These are phyloP conservation scores for Molothrus aeneus DNA, from an alignment of 2,797 vertebrate species.

Conservation along the genomic window DNA sequence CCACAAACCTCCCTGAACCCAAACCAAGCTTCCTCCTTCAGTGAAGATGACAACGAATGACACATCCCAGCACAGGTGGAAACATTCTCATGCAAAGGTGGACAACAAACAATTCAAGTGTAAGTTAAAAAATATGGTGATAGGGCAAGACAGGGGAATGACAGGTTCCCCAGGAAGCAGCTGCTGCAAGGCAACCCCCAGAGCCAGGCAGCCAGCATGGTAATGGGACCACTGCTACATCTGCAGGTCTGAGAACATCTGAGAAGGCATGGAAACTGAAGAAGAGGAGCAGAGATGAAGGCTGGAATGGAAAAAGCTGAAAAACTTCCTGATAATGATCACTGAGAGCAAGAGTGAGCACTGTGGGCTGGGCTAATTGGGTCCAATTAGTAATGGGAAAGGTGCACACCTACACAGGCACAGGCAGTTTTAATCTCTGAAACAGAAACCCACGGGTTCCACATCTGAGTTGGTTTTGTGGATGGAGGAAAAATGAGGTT, in stretches of 20 bases:
- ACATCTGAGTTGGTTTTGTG: neutral
- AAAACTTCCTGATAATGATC: neutral
- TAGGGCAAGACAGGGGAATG: neutral
- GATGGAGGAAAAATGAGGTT: neutral
- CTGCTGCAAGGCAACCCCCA: neutral
- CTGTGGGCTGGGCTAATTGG: neutral
- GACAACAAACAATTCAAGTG: neutral
- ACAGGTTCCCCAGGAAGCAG: neutral
- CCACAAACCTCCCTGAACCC: fast-evolving
- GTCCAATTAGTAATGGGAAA: neutral
- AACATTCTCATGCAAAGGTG: fast-evolving
- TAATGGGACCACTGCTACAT: neutral
- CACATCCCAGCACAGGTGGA: neutral
- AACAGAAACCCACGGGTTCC: neutral
- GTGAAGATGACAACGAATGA: neutral
- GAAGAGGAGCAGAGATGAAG: neutral
- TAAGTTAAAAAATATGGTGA: neutral
- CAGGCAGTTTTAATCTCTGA: neutral
- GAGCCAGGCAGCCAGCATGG: fast-evolving
- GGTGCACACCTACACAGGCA: neutral
- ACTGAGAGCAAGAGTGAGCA: neutral
- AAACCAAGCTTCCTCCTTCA: neutral
- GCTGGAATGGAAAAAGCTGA: neutral
- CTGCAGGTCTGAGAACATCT: neutral
- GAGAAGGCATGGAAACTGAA: neutral